Evolutionary conservation across 1,140 invertebrate genomes (phyloP), one percentile per base, ranked within the genome.

Genomic region (Drosophila setifemur): DNA sequence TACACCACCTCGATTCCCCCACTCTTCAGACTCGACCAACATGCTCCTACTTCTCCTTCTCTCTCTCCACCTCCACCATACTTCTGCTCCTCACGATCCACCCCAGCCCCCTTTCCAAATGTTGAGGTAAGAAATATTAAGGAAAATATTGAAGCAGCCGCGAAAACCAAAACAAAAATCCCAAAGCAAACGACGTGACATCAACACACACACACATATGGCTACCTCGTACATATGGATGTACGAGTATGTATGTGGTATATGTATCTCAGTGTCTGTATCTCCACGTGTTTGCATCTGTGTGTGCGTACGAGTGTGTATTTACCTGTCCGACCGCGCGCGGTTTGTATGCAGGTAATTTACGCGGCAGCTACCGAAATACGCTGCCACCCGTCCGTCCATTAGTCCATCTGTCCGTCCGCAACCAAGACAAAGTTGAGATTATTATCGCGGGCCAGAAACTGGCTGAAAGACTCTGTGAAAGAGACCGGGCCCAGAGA

Each of bases 321-420:
- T 85, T 86, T 81, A 81, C 81, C 67, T 85, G 75, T 86, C 68
- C 57, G 60, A 55, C 52, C 52, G 64, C 72, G 54, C 55, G 77
- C 49, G 50, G 58, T 82, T 82, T 76, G 73, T 85, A 86, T 86
- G 81, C 83, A 87, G 79, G 88, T 88, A 89, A 89, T 89, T 89
- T 89, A 89, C 88, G 76, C 83, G 85, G 75, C 83, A 79, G 88
- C 88, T 89, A 89, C 88, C 83, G 88, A 89, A 89, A 89, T 89
- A 89, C 88, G 88, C 87, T 75, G 73, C 28, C 66, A 67, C 31
- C 43, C 60, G 49, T 58, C 52, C 14, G 33, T 31, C 50, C 47
- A 49, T 26, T n/a, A 7, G 31, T 26, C 45, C 19, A 8, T 37
- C 23, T 26, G 43, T 63, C 42, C 43, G 53, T 48, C 54, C 68